phyloP scores from a whole-genome alignment of 1,140 invertebrate genomes.

The Hormaphis cornu region DNA sequence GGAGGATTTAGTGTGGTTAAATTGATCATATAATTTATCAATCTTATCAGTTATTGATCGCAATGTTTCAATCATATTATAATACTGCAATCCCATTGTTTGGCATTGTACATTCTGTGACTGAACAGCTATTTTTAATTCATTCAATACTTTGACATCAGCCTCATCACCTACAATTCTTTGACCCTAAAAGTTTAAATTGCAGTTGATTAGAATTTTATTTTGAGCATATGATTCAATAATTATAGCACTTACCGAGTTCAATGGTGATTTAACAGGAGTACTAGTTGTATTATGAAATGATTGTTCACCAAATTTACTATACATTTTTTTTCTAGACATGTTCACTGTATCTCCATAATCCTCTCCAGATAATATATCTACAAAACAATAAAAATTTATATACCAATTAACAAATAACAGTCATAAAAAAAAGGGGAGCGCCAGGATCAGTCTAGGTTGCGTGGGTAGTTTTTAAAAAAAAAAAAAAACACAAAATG shows the following conservation, averaged over 20 bases:
- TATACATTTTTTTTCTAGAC: neutral
- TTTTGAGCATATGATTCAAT: neutral
- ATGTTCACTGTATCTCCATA: neutral
- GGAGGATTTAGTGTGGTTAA: neutral
- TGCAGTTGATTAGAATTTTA: neutral
- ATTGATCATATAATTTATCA: constrained; percentile 13
- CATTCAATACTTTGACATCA: neutral
- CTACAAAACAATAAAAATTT: too few species aligned
- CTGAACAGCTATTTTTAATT: constrained; percentile 17
- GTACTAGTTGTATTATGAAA: constrained; percentile 14
- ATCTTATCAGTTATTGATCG: neutral
- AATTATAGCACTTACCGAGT: neutral
- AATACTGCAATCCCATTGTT: constrained; percentile 26
- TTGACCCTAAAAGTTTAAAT: neutral
- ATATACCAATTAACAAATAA: too few species aligned
- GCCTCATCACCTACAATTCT: neutral
- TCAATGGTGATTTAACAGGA: neutral
- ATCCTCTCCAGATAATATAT: constrained; percentile 6
- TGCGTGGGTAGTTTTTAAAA: too few species aligned
- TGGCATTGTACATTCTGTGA: constrained; percentile 24
- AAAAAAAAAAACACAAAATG: too few species aligned
- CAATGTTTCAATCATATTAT: constrained; percentile 4
- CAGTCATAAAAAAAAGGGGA: too few species aligned
- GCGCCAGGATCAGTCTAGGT: too few species aligned
- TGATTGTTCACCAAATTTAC: neutral